Percentiles rank a stretch among this genome's conserved stretches.
These are phyloP conservation scores for Azemiops feae DNA, from an alignment of 2,113 vertebrate species.

Conservation along the genomic window DNA sequence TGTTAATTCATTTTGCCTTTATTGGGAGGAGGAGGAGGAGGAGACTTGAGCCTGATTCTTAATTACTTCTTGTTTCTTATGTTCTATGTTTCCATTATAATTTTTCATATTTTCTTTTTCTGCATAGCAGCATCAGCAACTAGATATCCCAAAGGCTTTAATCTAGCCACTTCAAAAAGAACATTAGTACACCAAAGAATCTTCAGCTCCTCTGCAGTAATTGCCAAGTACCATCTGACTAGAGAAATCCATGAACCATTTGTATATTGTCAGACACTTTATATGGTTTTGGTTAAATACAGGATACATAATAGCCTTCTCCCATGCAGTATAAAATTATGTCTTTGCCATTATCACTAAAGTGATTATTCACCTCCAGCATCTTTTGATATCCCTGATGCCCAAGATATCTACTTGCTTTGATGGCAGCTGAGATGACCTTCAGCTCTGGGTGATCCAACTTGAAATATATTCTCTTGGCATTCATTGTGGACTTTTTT, in stretches of 20 bases:
- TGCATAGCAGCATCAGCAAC: neutral
- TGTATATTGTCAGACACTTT: neutral
- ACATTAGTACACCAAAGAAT: neutral
- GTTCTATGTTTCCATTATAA: neutral
- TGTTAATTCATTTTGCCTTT: neutral
- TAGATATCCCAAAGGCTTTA: neutral
- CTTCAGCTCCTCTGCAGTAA: neutral
- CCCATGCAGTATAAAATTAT: neutral
- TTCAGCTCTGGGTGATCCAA: neutral
- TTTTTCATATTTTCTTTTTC: neutral
- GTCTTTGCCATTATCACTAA: neutral
- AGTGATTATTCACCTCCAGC: neutral
- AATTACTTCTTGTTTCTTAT: neutral
- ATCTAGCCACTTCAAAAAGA: neutral
- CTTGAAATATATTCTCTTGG: neutral
- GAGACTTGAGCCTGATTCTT: neutral
- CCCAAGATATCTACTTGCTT: neutral
- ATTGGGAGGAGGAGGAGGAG: neutral
- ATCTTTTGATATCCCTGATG: neutral
- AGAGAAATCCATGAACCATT: neutral
- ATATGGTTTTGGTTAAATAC: neutral
- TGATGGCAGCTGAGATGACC: neutral
- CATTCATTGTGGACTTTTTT: neutral
- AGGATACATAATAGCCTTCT: neutral
- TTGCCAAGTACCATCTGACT: neutral